Conservation (phyloP, 2,113 vertebrate species). For the Propithecus coquereli region DNA sequence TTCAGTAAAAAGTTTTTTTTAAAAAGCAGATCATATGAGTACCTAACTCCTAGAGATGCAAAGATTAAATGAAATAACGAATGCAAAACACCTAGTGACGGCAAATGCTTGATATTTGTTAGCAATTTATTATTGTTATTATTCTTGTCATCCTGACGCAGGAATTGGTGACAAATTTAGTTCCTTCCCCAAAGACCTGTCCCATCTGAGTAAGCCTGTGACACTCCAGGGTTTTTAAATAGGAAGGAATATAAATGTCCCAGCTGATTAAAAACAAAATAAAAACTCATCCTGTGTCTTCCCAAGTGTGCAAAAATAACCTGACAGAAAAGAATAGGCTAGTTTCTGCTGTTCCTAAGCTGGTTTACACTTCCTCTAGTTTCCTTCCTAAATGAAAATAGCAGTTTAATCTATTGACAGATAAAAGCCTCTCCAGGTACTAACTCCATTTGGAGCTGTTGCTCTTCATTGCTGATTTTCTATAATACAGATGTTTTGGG, state of each 20-base stretch:
- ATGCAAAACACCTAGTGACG: neutral
- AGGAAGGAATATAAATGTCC: neutral
- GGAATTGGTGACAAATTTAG: neutral
- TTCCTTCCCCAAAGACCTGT: neutral
- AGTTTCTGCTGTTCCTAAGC: slow-evolving; percentile 34
- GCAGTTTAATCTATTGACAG: slow-evolving; percentile 66
- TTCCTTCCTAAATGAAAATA: slow-evolving; percentile 63
- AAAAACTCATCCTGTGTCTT: neutral
- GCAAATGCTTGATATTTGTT: neutral
- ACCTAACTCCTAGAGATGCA: neutral
- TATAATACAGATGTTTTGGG: slow-evolving; percentile 69
- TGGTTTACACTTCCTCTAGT: slow-evolving; percentile 9
- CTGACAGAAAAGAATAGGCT: neutral
- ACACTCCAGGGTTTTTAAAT: neutral
- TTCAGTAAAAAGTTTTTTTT: neutral
- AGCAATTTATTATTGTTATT: neutral
- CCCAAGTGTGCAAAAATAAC: neutral
- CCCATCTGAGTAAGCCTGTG: neutral
- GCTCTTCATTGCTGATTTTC: slow-evolving; percentile 59
- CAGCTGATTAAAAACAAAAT: neutral
- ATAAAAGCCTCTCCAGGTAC: slow-evolving; percentile 51
- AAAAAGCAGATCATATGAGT: neutral
- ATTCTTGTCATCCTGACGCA: neutral
- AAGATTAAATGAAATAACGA: neutral
- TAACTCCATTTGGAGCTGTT: slow-evolving; percentile 54